phyloP scores from a whole-genome alignment of 2,113 vertebrate genomes.

The Hassar affinis region DNA sequence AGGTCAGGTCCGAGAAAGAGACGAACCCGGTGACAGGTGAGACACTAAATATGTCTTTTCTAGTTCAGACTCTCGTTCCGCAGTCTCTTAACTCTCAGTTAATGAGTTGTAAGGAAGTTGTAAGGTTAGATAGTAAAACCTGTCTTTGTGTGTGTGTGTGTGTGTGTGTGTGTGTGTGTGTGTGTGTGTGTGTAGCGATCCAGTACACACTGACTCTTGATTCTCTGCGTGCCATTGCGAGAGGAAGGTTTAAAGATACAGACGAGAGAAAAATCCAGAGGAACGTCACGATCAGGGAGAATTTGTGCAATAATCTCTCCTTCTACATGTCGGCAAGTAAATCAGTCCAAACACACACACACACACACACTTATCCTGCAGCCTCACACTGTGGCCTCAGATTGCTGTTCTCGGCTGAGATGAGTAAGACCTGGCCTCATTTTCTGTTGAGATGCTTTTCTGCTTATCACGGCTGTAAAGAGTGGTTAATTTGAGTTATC shows the following conservation, averaged over 20 bases:
- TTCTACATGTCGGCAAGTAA: conserved; percentile 79
- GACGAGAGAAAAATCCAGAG: conserved; percentile 61
- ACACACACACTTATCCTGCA: not conserved
- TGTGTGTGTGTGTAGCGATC: conserved; percentile 60
- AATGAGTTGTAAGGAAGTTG: not conserved
- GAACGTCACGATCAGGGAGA: conserved; percentile 43
- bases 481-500: not conserved
- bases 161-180: conserved; percentile 9
- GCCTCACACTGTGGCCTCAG: not conserved
- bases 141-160: no score
- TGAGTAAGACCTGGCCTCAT: not conserved
- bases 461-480: not conserved
- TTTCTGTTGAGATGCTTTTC: not conserved
- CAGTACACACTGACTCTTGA: conserved; percentile 69
- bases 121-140: not conserved
- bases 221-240: conserved; percentile 64
- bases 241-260: conserved; percentile 62
- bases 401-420: not conserved
- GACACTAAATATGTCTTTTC: conserved; percentile 15
- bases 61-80: not conserved
- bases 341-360: conserved; percentile 45
- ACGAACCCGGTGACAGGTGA: conserved; percentile 69
- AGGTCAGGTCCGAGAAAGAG: conserved; percentile 79
- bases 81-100: not conserved
- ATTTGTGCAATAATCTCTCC: conserved; percentile 56